Evolutionary conservation across 2,797 vertebrate genomes (phyloP).

Genomic region (Schizothorax lantsangensis): DNA sequence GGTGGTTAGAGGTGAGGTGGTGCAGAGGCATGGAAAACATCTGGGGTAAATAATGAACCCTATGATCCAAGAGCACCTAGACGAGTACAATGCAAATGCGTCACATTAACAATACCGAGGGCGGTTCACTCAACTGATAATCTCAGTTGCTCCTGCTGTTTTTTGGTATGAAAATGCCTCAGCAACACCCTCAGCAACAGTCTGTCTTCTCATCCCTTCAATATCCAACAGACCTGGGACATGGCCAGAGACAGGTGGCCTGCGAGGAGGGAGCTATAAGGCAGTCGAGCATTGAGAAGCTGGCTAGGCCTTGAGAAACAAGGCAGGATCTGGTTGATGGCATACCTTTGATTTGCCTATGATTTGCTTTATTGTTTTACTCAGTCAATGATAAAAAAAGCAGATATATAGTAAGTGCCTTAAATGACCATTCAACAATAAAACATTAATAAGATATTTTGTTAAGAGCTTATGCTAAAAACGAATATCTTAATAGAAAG

Average conservation of each 20-base stretch:
- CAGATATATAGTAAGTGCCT: background rate
- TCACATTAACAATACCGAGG: constrained; percentile 2
- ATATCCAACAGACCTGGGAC: constrained; percentile 35
- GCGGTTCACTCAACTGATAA: background rate
- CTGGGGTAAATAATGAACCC: constrained; percentile 7
- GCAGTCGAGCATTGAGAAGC: constrained; percentile 27
- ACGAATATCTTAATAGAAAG: background rate
- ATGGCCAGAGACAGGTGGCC: constrained; percentile 44
- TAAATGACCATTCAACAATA: background rate
- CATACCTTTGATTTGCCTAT: background rate
- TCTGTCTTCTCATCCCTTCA: constrained; percentile 29
- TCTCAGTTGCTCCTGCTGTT: constrained; percentile 28
- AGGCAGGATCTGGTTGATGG: constrained; percentile 1
- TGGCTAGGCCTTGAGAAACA: constrained; percentile 15
- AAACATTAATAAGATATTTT: background rate
- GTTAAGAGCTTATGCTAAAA: constrained; percentile 3
- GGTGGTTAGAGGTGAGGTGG: constrained; percentile 8
- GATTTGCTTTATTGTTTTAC: constrained; percentile 1
- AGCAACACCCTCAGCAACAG: constrained; percentile 14
- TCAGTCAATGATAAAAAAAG: background rate
- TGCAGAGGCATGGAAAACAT: constrained; percentile 28
- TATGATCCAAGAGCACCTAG: background rate
- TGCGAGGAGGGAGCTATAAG: constrained; percentile 14
- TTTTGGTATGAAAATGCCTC: constrained; percentile 16
- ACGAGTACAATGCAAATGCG: background rate